These are phyloP conservation scores for Aporophyla lueneburgensis DNA, from an alignment of 2,888 invertebrate genomes.

Conservation along the genomic window DNA sequence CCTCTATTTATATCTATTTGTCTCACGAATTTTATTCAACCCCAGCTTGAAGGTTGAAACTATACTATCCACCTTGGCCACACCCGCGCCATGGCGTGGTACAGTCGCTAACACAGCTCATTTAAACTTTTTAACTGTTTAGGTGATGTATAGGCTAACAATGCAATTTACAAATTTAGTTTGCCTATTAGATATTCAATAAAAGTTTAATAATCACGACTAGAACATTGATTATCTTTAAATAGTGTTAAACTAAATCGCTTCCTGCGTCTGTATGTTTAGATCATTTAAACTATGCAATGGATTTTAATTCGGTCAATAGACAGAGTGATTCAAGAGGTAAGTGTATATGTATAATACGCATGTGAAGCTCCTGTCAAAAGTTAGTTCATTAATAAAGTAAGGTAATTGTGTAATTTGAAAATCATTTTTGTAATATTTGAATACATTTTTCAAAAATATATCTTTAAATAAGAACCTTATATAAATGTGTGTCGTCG, in stretches of 20 bases:
- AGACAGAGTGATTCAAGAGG: no score
- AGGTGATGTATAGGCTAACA: neutral
- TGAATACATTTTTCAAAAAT: neutral
- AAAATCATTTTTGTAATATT: neutral
- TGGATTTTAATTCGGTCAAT: no score
- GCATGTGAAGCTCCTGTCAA: no score
- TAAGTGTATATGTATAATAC: no score
- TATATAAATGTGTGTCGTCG: neutral
- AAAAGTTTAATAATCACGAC: neutral
- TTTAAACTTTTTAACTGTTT: neutral
- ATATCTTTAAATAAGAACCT: neutral
- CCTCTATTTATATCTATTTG: slow-evolving; percentile 23
- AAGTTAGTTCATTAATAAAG: neutral
- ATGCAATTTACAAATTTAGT: no score
- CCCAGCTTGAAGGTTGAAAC: slow-evolving; percentile 25
- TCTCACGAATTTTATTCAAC: slow-evolving; percentile 44
- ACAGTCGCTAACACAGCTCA: neutral
- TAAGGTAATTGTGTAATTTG: neutral
- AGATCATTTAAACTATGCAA: no score
- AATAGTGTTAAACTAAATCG: no score
- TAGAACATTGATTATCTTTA: no score
- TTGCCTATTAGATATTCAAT: neutral
- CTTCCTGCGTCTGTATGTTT: no score
- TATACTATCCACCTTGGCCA: slow-evolving; percentile 13
- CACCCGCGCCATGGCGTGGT: slow-evolving; percentile 18